Conservation (phyloP, 2,797 vertebrate species). For the Erpetoichthys calabaricus region DNA sequence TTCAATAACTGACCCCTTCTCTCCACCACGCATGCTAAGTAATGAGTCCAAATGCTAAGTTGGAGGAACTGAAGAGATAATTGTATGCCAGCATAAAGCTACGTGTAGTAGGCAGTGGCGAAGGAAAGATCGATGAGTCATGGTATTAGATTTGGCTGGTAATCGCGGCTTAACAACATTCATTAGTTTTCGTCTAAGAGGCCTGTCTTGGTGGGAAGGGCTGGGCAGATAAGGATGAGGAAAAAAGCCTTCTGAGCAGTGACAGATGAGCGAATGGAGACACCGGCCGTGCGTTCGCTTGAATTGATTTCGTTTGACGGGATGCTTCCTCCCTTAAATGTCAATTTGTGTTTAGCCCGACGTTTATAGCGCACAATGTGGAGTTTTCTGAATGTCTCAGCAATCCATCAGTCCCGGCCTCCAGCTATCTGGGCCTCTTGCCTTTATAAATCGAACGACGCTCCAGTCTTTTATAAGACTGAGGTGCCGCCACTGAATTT, state of each 20-base stretch:
- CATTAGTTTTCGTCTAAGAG: background rate
- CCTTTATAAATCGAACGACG: too few species aligned
- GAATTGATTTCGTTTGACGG: background rate
- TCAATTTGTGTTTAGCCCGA: too few species aligned
- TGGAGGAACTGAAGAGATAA: background rate
- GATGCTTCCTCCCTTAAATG: background rate
- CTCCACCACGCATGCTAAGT: too few species aligned
- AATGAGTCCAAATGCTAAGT: constrained; percentile 3
- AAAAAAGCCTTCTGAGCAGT: background rate
- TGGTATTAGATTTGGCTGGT: background rate
- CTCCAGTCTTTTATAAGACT: too few species aligned
- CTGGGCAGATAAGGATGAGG: background rate
- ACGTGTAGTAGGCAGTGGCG: background rate
- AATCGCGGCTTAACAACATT: background rate
- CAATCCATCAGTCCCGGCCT: too few species aligned
- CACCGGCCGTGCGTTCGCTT: background rate
- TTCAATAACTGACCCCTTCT: too few species aligned
- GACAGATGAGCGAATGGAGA: background rate
- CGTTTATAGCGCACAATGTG: too few species aligned
- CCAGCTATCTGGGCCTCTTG: too few species aligned
- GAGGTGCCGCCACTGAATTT: too few species aligned
- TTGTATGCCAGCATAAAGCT: background rate
- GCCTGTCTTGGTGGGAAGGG: background rate
- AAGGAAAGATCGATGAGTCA: background rate
- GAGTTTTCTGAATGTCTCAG: too few species aligned